Percentiles rank a stretch among this genome's conserved stretches.
Conservation (phyloP, 2,888 invertebrate genomes). For the Imbricaverruca yamaguchii region DNA sequence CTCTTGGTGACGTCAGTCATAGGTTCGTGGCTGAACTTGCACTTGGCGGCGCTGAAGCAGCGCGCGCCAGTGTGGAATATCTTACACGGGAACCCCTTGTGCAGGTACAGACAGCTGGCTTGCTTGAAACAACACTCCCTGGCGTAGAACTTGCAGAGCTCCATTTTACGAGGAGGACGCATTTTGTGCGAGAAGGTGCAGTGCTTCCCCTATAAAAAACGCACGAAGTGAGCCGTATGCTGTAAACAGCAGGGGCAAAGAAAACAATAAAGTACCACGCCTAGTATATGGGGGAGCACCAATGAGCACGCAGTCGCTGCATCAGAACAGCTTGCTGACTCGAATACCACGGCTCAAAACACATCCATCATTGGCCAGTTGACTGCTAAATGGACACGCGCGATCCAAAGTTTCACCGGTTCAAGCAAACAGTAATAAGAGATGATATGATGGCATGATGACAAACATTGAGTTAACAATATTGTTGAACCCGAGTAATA, state of each 20-base stretch:
- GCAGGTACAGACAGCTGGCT: slow-evolving; percentile 92
- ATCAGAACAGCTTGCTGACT: not conserved
- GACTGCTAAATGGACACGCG: too few relatives aligned
- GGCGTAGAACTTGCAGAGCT: slow-evolving; percentile 92
- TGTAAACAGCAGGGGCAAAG: not conserved
- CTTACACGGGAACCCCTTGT: slow-evolving; percentile 94
- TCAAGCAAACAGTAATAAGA: too few relatives aligned
- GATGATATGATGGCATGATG: too few relatives aligned
- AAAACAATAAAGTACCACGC: not conserved
- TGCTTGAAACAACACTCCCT: slow-evolving; percentile 92
- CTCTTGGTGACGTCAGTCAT: slow-evolving; percentile 68
- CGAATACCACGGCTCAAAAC: too few relatives aligned
- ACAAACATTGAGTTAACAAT: too few relatives aligned
- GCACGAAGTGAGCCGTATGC: not conserved
- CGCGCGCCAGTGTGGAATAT: slow-evolving; percentile 83
- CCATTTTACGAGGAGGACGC: slow-evolving; percentile 73
- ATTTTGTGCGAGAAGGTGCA: slow-evolving; percentile 82
- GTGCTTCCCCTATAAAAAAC: slow-evolving; percentile 56
- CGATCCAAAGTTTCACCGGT: too few relatives aligned
- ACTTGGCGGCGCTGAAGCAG: slow-evolving; percentile 67
- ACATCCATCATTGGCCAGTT: too few relatives aligned
- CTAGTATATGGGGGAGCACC: not conserved
- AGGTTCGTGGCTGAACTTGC: slow-evolving; percentile 89
- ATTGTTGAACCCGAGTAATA: too few relatives aligned
- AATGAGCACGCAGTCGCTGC: not conserved